These are phyloP conservation scores for Idris sp. DNA, from an alignment of 1,140 invertebrate species.

Conservation along the genomic window DNA sequence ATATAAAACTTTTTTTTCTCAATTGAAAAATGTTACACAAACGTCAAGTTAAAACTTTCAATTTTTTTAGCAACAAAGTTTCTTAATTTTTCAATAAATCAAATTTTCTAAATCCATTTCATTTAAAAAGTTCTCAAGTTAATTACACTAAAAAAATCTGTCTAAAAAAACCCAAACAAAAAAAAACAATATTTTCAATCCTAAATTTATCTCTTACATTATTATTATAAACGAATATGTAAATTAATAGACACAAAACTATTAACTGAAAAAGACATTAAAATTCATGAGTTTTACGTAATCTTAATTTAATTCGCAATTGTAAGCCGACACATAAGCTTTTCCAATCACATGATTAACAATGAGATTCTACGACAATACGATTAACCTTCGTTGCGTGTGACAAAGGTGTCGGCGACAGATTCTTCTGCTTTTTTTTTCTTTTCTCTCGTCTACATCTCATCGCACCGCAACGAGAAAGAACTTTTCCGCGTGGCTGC, in stretches of 20 bases:
- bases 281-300: conserved; percentile 49
- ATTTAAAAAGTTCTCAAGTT: no score
- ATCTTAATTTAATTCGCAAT: conserved; percentile 39
- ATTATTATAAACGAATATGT: no score
- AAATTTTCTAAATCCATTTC: no score
- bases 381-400: conserved; percentile 42
- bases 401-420: conserved; percentile 34
- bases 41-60: no score
- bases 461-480: conserved; percentile 28
- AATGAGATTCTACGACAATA: conserved; percentile 47
- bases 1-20: no score
- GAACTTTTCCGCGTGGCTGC: conserved; percentile 59
- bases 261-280: conserved; percentile 15
- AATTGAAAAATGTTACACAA: no score
- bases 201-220: no score
- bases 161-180: no score
- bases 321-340: conserved; percentile 28
- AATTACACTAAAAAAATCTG: no score
- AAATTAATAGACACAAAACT: conserved; percentile 33
- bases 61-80: no score
- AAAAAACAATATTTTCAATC: no score
- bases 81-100: no score
- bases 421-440: conserved; percentile 24
- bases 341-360: conserved; percentile 47
- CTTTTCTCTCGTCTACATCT: conserved; percentile 26